Evolutionary conservation across 2,797 vertebrate species (phyloP).

Genomic region (Molossus molossus): DNA sequence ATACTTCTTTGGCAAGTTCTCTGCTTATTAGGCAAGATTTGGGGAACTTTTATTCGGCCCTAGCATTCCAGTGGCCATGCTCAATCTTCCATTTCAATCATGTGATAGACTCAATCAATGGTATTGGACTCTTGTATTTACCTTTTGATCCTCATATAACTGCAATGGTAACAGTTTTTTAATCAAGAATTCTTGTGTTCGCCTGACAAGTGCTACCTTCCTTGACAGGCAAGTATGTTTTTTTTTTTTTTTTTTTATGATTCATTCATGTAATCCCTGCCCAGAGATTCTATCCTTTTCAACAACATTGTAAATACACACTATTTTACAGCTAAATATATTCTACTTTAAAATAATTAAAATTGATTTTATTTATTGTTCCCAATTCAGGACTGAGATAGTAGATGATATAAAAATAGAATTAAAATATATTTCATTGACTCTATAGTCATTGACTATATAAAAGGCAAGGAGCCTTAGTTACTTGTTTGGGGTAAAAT

Average conservation of each 20-base stretch:
- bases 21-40: background rate
- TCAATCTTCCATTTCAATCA: background rate
- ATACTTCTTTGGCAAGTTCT: background rate
- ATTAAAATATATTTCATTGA: background rate
- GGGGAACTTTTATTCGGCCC: background rate
- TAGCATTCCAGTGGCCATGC: background rate
- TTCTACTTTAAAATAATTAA: background rate
- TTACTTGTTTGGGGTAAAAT: background rate
- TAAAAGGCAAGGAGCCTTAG: background rate
- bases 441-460: background rate
- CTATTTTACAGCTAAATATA: background rate
- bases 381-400: background rate
- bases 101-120: background rate
- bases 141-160: background rate
- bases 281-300: background rate
- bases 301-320: background rate
- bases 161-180: background rate
- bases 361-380: background rate
- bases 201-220: background rate
- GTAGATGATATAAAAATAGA: background rate
- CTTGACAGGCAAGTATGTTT: background rate
- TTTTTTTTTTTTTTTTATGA: background rate
- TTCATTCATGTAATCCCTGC: background rate
- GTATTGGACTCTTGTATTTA: background rate
- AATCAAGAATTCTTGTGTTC: background rate